phyloP scores from a whole-genome alignment of 2,113 vertebrate species.

The Cricetomys ansorgei region DNA sequence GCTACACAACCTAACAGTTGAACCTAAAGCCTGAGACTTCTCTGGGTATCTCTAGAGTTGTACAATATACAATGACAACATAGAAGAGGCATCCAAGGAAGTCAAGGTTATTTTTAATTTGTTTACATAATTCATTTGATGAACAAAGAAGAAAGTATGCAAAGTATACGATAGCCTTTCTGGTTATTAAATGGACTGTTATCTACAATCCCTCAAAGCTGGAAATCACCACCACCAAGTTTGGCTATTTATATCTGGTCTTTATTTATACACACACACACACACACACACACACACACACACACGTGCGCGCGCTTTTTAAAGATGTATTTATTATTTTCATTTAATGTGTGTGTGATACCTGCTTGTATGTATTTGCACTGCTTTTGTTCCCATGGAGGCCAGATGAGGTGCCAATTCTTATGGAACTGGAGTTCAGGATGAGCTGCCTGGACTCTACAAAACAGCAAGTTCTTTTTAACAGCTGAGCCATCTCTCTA shows the following conservation, averaged over 20 bases:
- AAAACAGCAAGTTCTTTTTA: neutral
- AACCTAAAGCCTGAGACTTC: neutral
- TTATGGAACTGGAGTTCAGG: neutral
- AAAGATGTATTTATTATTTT: neutral
- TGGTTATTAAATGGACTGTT: conserved; percentile 17
- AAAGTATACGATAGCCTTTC: neutral
- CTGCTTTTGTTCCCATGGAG: neutral
- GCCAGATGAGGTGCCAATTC: neutral
- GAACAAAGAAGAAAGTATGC: neutral
- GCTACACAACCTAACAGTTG: neutral
- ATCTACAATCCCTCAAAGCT: neutral
- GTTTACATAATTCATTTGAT: neutral
- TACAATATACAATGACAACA: neutral
- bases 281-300: neutral
- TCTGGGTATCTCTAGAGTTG: neutral
- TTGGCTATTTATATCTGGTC: neutral
- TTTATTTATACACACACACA: neutral
- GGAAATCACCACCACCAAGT: neutral
- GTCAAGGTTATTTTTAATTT: neutral
- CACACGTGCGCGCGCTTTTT: neutral
- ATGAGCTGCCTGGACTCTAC: neutral
- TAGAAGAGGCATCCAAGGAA: neutral
- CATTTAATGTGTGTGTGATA: neutral
- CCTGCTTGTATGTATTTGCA: neutral
- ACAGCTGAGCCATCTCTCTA: neutral